A percentile compares a stretch with the other conserved stretches of the same genome.
Conservation (phyloP, 2,113 vertebrate genomes). For the Nipponia nippon region DNA sequence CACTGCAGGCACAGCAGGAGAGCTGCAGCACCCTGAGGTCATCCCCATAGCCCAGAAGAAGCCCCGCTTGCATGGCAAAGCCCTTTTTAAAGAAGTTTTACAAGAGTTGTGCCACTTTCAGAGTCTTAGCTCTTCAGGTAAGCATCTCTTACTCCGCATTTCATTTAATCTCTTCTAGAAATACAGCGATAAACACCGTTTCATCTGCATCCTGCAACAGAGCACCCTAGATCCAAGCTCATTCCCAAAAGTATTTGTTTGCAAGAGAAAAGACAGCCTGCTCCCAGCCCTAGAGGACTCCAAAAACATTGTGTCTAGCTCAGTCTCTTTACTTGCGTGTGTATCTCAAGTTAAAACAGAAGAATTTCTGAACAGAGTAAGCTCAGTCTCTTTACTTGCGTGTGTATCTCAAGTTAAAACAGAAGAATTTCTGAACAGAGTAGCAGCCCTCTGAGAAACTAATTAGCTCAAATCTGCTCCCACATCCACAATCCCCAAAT, state of each 20-base stretch:
- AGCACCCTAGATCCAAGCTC: background rate
- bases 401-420: background rate
- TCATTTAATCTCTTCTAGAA: background rate
- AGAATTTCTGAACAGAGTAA: no score
- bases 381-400: background rate
- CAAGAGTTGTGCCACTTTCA: background rate
- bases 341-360: background rate
- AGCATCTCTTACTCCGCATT: background rate
- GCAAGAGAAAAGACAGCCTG: background rate
- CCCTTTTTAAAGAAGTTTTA: background rate
- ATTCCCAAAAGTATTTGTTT: background rate
- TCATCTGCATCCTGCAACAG: background rate
- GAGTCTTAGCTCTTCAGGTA: background rate
- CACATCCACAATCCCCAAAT: background rate
- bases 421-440: background rate
- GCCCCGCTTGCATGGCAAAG: accelerated
- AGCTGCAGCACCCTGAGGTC: background rate
- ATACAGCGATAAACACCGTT: accelerated
- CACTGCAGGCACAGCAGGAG: background rate
- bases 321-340: background rate
- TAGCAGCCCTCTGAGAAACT: background rate
- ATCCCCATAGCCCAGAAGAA: background rate
- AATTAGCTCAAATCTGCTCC: background rate
- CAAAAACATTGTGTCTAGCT: accelerated
- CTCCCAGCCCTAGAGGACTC: background rate